phyloP scores from a whole-genome alignment of 2,797 vertebrate species.

The Bradypus variegatus region DNA sequence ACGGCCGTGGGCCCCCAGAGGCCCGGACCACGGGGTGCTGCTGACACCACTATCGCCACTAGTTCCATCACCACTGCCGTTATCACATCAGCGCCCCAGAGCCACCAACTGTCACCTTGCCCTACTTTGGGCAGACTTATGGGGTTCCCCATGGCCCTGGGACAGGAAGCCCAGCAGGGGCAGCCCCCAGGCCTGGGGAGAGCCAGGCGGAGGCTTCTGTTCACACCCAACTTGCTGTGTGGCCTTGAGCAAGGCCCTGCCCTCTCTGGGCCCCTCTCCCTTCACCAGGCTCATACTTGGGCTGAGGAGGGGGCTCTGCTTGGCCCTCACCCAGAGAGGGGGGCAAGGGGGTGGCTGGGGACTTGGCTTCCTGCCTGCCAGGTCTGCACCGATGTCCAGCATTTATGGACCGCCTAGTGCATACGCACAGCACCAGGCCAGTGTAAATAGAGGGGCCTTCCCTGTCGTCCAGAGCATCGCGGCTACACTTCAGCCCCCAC shows the following conservation, averaged over 20 bases:
- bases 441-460: background rate
- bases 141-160: background rate
- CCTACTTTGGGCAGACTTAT: background rate
- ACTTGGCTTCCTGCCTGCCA: background rate
- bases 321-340: background rate
- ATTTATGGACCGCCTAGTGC: background rate
- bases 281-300: background rate
- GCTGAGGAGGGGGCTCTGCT: background rate
- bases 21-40: background rate
- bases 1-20: background rate
- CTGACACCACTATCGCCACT: background rate
- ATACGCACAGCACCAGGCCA: fast-evolving
- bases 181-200: background rate
- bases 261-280: background rate
- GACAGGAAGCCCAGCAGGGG: background rate
- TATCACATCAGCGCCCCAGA: background rate
- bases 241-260: background rate
- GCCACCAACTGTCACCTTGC: background rate
- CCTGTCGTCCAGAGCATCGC: background rate
- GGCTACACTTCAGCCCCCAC: background rate
- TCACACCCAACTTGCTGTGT: background rate
- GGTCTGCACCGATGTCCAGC: background rate
- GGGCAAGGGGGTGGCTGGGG: fast-evolving
- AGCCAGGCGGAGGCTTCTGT: background rate
- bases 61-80: background rate